These are phyloP conservation scores for Saccopteryx bilineata DNA, from an alignment of 2,113 vertebrate species.

Conservation along the genomic window DNA sequence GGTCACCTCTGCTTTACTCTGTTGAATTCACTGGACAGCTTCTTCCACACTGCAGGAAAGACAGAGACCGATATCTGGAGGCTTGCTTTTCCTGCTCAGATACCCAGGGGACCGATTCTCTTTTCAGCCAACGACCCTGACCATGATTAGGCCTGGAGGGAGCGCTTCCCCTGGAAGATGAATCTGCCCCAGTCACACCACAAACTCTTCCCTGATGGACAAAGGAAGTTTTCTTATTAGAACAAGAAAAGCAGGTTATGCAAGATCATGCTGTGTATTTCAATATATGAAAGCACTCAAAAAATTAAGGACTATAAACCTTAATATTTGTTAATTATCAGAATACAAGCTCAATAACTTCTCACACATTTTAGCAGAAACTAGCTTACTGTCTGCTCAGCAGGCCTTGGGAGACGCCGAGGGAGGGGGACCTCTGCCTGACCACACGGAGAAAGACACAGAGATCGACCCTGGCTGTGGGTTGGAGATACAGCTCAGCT, in stretches of 20 bases:
- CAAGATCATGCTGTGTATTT: neutral
- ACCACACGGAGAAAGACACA: neutral
- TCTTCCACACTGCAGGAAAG: neutral
- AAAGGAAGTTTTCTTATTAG: neutral
- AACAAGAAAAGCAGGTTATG: neutral
- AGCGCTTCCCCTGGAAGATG: neutral
- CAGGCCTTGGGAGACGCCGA: neutral
- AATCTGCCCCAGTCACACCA: neutral
- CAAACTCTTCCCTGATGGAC: neutral
- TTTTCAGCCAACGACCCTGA: neutral
- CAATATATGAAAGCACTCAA: neutral
- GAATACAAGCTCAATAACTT: neutral
- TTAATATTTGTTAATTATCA: neutral
- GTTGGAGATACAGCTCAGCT: neutral
- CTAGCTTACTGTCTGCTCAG: neutral
- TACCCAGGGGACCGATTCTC: neutral
- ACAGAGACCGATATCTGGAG: neutral
- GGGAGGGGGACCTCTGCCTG: neutral
- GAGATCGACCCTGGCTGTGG: too few relatives aligned
- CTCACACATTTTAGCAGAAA: neutral
- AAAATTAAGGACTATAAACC: neutral
- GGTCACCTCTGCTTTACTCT: neutral
- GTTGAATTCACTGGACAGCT: neutral
- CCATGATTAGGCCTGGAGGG: neutral
- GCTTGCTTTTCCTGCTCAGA: neutral